Percentiles rank a stretch among this genome's conserved stretches.
These are phyloP conservation scores for Phalacrocorax brasilianus DNA, from an alignment of 2,113 vertebrate species.

Conservation along the genomic window DNA sequence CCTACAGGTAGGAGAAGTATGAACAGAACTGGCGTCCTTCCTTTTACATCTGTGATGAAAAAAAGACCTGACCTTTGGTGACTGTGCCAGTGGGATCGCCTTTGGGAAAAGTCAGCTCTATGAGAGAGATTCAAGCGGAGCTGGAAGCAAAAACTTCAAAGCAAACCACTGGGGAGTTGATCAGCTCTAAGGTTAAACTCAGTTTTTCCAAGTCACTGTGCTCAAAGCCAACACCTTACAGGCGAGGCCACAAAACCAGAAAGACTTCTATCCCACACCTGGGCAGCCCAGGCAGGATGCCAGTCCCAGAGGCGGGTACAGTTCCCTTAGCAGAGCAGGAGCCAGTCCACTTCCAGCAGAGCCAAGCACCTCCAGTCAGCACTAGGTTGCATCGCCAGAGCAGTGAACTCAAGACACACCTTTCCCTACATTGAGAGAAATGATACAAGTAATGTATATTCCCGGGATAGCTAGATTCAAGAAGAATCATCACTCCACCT, in stretches of 20 bases:
- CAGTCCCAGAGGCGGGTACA: neutral
- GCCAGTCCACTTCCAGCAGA: neutral
- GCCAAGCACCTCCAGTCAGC: fast-evolving
- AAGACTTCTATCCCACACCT: neutral
- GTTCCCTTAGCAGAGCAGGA: neutral
- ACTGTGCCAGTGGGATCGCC: neutral
- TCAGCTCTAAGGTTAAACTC: neutral
- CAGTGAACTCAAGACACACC: neutral
- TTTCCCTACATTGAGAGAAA: neutral
- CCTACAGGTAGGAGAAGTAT: neutral
- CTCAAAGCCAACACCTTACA: neutral
- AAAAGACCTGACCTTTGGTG: neutral
- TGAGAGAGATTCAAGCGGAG: neutral
- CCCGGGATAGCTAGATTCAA: fast-evolving
- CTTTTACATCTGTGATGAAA: neutral
- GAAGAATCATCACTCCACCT: neutral
- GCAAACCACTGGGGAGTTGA: neutral
- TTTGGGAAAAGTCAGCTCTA: neutral
- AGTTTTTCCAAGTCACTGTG: neutral
- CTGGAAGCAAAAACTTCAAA: neutral
- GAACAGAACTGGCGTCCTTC: neutral
- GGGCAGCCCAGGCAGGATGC: neutral
- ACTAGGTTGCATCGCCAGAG: neutral
- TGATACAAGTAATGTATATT: fast-evolving
- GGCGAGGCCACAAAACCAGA: neutral